These are phyloP conservation scores for Dendroctonus valens DNA, from an alignment of 1,140 invertebrate species.

Conservation along the genomic window DNA sequence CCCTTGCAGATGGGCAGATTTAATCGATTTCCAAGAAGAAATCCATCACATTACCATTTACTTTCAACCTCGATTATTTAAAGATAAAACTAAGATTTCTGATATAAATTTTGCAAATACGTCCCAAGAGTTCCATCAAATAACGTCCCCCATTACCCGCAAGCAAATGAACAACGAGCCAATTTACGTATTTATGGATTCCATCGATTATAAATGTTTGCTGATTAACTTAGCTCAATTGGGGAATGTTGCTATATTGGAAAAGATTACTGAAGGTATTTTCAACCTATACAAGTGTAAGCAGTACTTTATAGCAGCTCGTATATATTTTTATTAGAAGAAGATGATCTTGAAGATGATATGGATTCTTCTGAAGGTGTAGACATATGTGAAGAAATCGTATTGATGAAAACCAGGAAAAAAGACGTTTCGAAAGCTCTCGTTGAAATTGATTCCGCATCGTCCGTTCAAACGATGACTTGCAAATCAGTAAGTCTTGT, in stretches of 20 bases:
- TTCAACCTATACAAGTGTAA: neutral
- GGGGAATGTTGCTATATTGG: constrained; percentile 31
- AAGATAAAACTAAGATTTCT: constrained; percentile 38
- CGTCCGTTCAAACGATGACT: no score
- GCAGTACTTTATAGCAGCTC: neutral
- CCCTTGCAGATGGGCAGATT: constrained; percentile 46
- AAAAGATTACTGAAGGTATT: neutral
- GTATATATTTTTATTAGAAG: constrained; percentile 5
- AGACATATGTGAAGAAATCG: constrained; percentile 19
- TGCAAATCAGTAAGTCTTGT: constrained; percentile 30
- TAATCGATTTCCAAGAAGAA: constrained; percentile 41
- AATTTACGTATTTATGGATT: constrained; percentile 50
- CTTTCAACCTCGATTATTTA: constrained; percentile 46
- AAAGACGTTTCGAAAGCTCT: neutral
- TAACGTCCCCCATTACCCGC: constrained; percentile 14
- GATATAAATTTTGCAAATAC: constrained; percentile 30
- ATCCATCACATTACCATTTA: constrained; percentile 44
- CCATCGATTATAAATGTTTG: constrained; percentile 44
- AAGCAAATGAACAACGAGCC: constrained; percentile 44
- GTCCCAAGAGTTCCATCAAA: constrained; percentile 3
- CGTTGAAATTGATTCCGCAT: no score
- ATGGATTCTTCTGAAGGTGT: neutral
- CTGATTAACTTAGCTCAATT: constrained; percentile 43
- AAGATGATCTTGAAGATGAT: constrained; percentile 11
- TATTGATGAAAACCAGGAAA: constrained; percentile 13